phyloP scores from a whole-genome alignment of 2,888 invertebrate species.

The Pristionchus arcanus region DNA sequence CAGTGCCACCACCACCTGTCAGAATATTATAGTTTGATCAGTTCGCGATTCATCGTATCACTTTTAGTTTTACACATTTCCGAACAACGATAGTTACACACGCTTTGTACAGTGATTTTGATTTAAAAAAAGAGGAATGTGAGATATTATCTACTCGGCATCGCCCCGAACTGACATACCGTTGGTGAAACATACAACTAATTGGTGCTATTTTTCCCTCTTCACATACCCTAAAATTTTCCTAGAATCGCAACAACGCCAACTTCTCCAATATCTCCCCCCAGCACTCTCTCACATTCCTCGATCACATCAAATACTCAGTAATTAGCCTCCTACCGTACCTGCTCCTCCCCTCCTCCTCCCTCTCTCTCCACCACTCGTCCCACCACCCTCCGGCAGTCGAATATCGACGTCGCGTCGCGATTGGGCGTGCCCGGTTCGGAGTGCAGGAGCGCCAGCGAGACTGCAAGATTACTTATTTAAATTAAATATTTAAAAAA shows the following conservation, averaged over 20 bases:
- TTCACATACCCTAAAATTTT: not conserved
- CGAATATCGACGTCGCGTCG: slow-evolving; percentile 42
- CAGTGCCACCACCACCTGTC: slow-evolving; percentile 21
- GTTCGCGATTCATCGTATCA: not conserved
- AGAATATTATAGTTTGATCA: not conserved
- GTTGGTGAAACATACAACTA: no score
- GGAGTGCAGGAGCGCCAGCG: not conserved
- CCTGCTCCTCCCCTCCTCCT: not conserved
- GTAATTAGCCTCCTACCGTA: not conserved
- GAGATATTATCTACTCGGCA: no score
- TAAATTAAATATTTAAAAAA: not conserved
- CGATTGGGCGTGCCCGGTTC: slow-evolving; percentile 29
- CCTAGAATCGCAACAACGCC: no score
- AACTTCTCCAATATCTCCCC: not conserved
- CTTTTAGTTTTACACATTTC: no score
- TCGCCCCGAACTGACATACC: not conserved
- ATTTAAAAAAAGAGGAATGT: no score
- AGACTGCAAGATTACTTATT: not conserved
- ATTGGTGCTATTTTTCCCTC: not conserved
- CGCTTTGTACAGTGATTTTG: no score
- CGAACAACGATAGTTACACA: no score
- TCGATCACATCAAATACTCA: not conserved
- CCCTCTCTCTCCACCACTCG: not conserved
- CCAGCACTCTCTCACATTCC: not conserved
- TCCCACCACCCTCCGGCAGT: not conserved